Percentiles rank a stretch among this genome's conserved stretches.
These are phyloP conservation scores for Erebia epiphron DNA, from an alignment of 2,888 invertebrate genomes.

Conservation along the genomic window DNA sequence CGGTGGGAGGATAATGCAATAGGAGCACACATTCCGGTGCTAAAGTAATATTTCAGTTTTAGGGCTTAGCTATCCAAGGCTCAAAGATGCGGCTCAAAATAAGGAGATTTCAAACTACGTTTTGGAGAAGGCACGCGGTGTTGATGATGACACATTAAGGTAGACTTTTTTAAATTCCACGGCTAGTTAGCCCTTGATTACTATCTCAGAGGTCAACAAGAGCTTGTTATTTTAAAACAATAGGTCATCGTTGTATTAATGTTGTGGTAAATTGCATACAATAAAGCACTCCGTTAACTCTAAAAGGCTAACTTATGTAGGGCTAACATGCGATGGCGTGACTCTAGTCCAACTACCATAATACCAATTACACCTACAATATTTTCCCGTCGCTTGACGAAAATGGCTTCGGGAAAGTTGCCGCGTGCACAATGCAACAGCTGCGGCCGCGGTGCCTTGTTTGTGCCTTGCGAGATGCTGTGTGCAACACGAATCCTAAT, in stretches of 20 bases:
- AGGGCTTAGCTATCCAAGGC: no score
- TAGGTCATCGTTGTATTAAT: neutral
- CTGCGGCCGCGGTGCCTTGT: constrained; percentile 51
- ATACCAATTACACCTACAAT: constrained; percentile 43
- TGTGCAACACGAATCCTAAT: constrained; percentile 54
- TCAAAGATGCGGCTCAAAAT: no score
- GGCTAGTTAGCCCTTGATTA: neutral
- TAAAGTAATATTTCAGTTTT: no score
- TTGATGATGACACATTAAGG: no score
- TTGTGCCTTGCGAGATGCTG: constrained; percentile 40
- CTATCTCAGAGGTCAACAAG: neutral
- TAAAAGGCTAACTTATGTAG: constrained; percentile 29
- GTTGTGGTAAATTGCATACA: neutral
- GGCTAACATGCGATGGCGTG: constrained; percentile 62
- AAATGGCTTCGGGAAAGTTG: constrained; percentile 67
- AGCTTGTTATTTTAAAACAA: neutral
- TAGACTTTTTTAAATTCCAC: no score
- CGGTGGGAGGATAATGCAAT: no score
- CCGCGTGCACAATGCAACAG: constrained; percentile 48
- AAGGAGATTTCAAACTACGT: no score
- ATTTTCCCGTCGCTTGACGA: constrained; percentile 62
- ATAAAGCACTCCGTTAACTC: constrained; percentile 1
- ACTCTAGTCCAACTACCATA: constrained; percentile 45
- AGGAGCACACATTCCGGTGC: no score
- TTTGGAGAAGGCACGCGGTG: no score